Base-by-base conservation (phyloP, 2,888 invertebrate species). In the Chamaedrilus cognettii region DNA sequence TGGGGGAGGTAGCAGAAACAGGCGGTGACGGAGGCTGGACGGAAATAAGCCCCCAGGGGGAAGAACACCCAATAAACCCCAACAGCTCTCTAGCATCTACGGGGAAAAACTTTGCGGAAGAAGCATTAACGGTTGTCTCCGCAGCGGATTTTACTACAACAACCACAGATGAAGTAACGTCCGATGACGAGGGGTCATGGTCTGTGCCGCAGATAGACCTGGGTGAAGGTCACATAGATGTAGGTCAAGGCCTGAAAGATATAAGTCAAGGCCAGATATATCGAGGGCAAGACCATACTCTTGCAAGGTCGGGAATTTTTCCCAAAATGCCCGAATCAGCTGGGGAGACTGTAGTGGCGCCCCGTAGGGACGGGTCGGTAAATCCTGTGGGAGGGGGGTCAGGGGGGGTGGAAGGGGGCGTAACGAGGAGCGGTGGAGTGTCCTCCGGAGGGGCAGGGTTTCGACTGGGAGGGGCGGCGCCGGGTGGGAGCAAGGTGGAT, bases 171-270 rank as follows among this genome's bases (percentile, higher is more conserved):
- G 55, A 52, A 7, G 15, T 26, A 11, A 52, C 55, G 7, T 52
- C 55, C 7, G 55, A 7, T 5, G 55, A 52, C 11, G 55, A 52
- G 55, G 55, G 55, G 11, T 23, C 55, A 11, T 52, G 55, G 55
- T 7, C 7, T 26, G 55, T 52, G 15, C 55, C 55, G 23, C 15
- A 52, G 28, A 42, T 42, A 15, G 42, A 42, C 11, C 42, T 42
- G 42, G 42, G 42, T 42, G 11, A 42, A 42, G 19, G 42, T 42
- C 11, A 42, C 11, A 42, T 19, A 19, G 42, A 42, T 15, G 42
- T 42, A 42, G 42, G 42, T 42, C 42, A 42, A 42, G 19, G 11
- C 19, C 11, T 42, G 42, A 11, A 11, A 42, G 42, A 42, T n/a
- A n/a, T n/a, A n/a, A n/a, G n/a, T n/a, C n/a, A n/a, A n/a, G n/a